Conservation (phyloP, 2,888 invertebrate species). For the Spilosoma lubricipeda region DNA sequence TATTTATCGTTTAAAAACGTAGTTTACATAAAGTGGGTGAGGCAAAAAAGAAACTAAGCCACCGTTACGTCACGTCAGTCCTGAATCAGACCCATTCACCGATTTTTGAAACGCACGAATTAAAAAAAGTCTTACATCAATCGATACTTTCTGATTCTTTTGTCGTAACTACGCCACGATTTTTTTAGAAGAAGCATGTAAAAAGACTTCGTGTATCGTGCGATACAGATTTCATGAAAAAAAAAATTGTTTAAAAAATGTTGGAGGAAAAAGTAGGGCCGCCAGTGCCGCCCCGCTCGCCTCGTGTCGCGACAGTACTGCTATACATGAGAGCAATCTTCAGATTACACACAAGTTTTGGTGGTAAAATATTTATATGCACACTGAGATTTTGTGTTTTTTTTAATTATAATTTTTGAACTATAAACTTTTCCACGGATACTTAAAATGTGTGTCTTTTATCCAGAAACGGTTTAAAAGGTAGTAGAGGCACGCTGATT, state of each 20-base stretch:
- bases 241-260: slow-evolving; percentile 61
- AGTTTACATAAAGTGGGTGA: too few species aligned
- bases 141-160: slow-evolving; percentile 34
- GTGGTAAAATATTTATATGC: too few species aligned
- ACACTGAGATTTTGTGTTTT: too few species aligned
- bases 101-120: neutral
- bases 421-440: too few species aligned
- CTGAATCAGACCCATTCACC: neutral
- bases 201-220: slow-evolving; percentile 74
- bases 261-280: slow-evolving; percentile 59
- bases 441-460: too few species aligned
- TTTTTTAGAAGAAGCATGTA: slow-evolving; percentile 58
- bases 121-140: slow-evolving; percentile 5
- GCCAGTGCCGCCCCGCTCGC: slow-evolving; percentile 62
- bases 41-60: neutral
- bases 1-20: too few species aligned
- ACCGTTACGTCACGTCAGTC: neutral
- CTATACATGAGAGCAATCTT: slow-evolving; percentile 50
- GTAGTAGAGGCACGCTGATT: too few species aligned
- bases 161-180: slow-evolving; percentile 35
- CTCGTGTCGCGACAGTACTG: slow-evolving; percentile 62
- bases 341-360: slow-evolving; percentile 36
- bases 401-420: too few species aligned
- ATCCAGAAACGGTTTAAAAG: too few species aligned
- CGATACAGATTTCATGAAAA: slow-evolving; percentile 78